Percentiles rank a stretch among this genome's conserved stretches.
These are phyloP conservation scores for Asteroscopus sphinx DNA, from an alignment of 2,888 invertebrate species.

Conservation along the genomic window DNA sequence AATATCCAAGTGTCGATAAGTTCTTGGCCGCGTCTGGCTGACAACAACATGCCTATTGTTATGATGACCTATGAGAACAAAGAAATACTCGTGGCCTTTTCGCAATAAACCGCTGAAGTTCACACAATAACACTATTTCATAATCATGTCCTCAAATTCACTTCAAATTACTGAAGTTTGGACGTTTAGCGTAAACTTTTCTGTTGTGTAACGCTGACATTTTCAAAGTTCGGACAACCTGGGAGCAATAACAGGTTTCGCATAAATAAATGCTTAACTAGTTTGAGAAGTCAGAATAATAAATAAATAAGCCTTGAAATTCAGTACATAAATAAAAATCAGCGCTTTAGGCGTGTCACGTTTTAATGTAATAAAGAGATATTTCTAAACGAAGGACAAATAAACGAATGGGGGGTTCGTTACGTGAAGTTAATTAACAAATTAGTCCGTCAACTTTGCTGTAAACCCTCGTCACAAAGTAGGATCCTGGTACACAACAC, in stretches of 20 bases:
- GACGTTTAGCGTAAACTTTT: slow-evolving; percentile 32
- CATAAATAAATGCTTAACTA: slow-evolving; percentile 9
- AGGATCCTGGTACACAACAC: neutral
- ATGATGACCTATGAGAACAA: slow-evolving; percentile 40
- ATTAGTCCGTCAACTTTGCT: slow-evolving; percentile 11
- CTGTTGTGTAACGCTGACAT: slow-evolving; percentile 21
- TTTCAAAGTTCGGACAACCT: slow-evolving; percentile 24
- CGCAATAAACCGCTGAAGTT: slow-evolving; percentile 17
- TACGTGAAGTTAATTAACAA: slow-evolving; percentile 24
- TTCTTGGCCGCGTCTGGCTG: slow-evolving; percentile 12
- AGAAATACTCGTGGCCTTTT: slow-evolving; percentile 40
- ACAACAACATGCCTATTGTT: slow-evolving; percentile 35
- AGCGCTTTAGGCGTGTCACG: neutral
- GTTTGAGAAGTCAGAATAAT: slow-evolving; percentile 12
- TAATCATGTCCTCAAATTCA: slow-evolving; percentile 11
- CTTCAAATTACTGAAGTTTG: slow-evolving; percentile 40
- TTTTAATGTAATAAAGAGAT: slow-evolving; percentile 1
- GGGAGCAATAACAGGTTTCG: slow-evolving; percentile 20
- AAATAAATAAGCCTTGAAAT: slow-evolving; percentile 5
- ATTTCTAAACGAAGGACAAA: slow-evolving; percentile 15
- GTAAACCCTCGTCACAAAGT: slow-evolving; percentile 7
- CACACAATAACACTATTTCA: slow-evolving; percentile 30
- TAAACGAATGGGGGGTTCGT: slow-evolving; percentile 12
- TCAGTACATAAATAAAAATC: neutral
- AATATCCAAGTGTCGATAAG: slow-evolving; percentile 3